Conservation (phyloP, 2,888 invertebrate genomes). For the Prosopocoilus inquinatus region DNA sequence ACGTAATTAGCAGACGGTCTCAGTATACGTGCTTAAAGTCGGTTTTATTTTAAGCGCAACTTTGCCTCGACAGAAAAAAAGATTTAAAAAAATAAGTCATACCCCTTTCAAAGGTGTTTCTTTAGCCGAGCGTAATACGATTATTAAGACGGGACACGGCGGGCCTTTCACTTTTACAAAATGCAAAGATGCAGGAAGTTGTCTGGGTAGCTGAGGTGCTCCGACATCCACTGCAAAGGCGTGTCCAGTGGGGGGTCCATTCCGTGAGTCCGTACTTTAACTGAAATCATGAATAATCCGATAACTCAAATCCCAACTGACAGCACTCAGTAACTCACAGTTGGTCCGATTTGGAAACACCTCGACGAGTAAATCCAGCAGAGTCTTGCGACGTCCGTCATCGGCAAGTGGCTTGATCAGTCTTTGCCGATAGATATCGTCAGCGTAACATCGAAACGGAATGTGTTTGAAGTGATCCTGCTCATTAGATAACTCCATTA, state of each 20-base stretch:
- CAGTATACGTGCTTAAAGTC: too few relatives aligned
- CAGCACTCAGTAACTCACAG: slow-evolving; percentile 38
- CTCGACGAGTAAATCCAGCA: slow-evolving; percentile 70
- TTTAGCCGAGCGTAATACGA: background rate
- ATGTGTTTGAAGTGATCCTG: slow-evolving; percentile 85
- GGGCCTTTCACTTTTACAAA: slow-evolving; percentile 1
- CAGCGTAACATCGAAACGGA: slow-evolving; percentile 79
- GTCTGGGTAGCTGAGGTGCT: slow-evolving; percentile 97
- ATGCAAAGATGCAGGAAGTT: slow-evolving; percentile 90
- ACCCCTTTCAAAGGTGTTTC: too few relatives aligned
- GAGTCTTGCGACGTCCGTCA: slow-evolving; percentile 69
- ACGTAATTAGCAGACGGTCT: too few relatives aligned
- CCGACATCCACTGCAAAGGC: slow-evolving; percentile 95
- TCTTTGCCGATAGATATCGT: slow-evolving; percentile 72
- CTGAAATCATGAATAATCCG: slow-evolving; percentile 49
- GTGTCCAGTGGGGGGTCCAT: slow-evolving; percentile 83
- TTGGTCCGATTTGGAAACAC: slow-evolving; percentile 62
- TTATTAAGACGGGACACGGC: background rate
- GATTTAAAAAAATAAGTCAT: too few relatives aligned
- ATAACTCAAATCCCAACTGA: background rate
- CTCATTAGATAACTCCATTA: slow-evolving; percentile 85
- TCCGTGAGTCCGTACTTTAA: slow-evolving; percentile 82
- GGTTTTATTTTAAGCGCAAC: too few relatives aligned
- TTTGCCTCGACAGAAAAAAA: too few relatives aligned
- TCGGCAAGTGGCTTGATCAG: slow-evolving; percentile 73